phyloP scores from a whole-genome alignment of 2,113 vertebrate genomes.

The Sterna hirundo region DNA sequence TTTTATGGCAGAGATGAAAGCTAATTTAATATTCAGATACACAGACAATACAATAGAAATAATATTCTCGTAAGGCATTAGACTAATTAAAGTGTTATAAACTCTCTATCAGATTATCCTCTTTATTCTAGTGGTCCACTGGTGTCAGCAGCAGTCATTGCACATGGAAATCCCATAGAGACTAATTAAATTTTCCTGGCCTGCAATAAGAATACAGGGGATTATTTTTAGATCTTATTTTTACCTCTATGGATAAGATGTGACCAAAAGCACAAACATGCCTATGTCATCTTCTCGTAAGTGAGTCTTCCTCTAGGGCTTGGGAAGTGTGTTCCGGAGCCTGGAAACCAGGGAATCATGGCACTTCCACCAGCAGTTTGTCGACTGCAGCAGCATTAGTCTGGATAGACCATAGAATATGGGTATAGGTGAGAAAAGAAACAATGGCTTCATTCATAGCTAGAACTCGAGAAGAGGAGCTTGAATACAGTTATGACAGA shows the following conservation, averaged over 20 bases:
- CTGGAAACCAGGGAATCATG: neutral
- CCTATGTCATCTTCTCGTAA: neutral
- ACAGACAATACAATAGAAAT: neutral
- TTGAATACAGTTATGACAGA: neutral
- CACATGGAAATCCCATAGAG: neutral
- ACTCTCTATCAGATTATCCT: slow-evolving; percentile 10
- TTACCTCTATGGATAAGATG: neutral
- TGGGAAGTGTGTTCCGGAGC: neutral
- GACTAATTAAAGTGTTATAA: slow-evolving; percentile 11
- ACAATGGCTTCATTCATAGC: neutral
- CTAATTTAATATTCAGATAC: slow-evolving; percentile 11
- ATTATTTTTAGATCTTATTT: slow-evolving; percentile 27
- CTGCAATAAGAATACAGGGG: neutral
- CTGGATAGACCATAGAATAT: neutral
- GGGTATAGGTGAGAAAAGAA: neutral
- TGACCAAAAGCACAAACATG: neutral
- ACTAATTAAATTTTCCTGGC: slow-evolving; percentile 25
- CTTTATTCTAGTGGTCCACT: neutral
- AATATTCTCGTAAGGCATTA: neutral
- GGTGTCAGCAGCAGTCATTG: neutral
- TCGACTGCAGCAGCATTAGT: neutral
- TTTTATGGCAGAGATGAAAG: neutral
- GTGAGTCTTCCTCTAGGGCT: neutral
- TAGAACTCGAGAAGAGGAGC: neutral
- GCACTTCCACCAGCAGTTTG: neutral